Evolutionary conservation across 2,113 vertebrate genomes (phyloP).

Genomic region (Oncorhynchus kisutch): DNA sequence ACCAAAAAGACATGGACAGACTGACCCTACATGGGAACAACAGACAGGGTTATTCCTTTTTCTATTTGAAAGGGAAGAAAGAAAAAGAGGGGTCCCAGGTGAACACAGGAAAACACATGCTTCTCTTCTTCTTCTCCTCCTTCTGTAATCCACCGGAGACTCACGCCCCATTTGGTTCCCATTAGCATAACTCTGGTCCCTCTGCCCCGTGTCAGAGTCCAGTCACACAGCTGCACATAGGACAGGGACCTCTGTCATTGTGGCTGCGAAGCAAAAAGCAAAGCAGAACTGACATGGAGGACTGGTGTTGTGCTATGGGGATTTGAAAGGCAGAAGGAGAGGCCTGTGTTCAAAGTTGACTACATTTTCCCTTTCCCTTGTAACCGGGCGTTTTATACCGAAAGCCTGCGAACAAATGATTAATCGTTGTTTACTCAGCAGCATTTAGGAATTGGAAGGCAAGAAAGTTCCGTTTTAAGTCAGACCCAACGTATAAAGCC

Average conservation of each 20-base stretch:
- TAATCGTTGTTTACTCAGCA: too few relatives aligned
- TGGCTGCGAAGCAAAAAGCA: conserved; percentile 58
- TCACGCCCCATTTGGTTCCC: conserved; percentile 75
- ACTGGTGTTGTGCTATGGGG: conserved; percentile 41
- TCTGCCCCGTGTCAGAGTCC: conserved; percentile 69
- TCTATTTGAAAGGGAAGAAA: conserved; percentile 40
- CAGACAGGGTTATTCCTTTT: conserved; percentile 43
- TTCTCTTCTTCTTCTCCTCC: conserved; percentile 55
- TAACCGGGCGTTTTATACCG: too few relatives aligned
- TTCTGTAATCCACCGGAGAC: conserved; percentile 56
- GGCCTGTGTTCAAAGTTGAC: background rate
- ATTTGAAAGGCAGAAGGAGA: conserved; percentile 34
- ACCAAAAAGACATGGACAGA: too few relatives aligned
- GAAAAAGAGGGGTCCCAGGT: conserved; percentile 38
- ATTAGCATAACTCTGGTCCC: conserved; percentile 75
- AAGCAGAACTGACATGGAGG: conserved; percentile 56
- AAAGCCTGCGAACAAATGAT: too few relatives aligned
- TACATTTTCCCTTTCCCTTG: too few relatives aligned
- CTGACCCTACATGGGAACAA: conserved; percentile 40
- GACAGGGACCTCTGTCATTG: conserved; percentile 67
- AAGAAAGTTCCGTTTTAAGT: conserved; percentile 41
- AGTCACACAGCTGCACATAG: conserved; percentile 69
- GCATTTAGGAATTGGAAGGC: too few relatives aligned
- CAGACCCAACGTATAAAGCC: conserved; percentile 49
- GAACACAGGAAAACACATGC: conserved; percentile 72